phyloP scores from a whole-genome alignment of 1,140 invertebrate species.

The Xylocopa sonorina region DNA sequence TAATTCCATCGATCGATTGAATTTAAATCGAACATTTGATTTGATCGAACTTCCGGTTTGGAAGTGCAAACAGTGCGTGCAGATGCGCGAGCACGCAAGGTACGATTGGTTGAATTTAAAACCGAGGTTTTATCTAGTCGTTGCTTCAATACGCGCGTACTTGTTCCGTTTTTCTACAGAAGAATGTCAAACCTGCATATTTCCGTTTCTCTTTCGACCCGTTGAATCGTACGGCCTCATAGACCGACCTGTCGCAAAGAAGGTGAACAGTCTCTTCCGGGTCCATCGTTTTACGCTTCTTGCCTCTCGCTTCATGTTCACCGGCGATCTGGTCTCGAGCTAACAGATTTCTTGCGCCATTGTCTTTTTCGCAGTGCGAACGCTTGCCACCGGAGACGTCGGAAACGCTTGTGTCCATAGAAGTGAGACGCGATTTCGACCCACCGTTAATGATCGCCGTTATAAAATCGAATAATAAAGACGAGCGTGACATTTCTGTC shows the following conservation, averaged over 20 bases:
- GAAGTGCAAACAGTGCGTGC: no score
- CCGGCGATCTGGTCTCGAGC: not conserved
- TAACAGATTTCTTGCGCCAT: conserved; percentile 2
- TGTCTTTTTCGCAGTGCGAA: not conserved
- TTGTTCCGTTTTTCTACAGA: not conserved
- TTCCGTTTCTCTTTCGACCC: not conserved
- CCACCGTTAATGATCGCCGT: not conserved
- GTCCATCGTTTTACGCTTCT: conserved; percentile 49
- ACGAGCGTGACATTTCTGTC: conserved; percentile 3
- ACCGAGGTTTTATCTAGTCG: no score
- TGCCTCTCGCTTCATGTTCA: not conserved
- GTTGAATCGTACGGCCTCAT: conserved; percentile 26
- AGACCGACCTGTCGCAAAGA: not conserved
- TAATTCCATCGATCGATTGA: not conserved
- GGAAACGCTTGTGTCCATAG: not conserved
- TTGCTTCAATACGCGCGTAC: not conserved
- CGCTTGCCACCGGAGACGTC: not conserved
- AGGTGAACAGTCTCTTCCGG: conserved; percentile 52
- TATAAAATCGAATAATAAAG: not conserved
- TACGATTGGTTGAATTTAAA: conserved; percentile 25
- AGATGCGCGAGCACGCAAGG: not conserved
- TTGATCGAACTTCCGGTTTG: not conserved
- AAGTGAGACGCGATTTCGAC: not conserved
- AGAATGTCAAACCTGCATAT: conserved; percentile 26
- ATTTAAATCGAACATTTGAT: not conserved